Base-by-base conservation (phyloP, 1,140 invertebrate genomes). In the Aporrectodea caliginosa region DNA sequence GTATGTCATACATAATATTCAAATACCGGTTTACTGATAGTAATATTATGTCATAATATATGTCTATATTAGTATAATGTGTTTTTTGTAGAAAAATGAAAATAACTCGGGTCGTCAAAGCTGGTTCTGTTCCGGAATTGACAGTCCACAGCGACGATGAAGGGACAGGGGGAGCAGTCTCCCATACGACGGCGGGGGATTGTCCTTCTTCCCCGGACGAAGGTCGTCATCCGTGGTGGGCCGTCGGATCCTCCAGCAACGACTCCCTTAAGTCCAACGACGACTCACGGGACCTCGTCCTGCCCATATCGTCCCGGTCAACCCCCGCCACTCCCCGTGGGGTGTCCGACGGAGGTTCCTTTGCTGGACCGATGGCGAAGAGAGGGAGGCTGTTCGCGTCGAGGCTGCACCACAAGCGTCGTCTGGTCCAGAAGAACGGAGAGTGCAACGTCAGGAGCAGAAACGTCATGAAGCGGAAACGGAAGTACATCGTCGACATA, bases 401-500 rank as follows among this genome's bases (percentile, higher is more conserved):
- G 6, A 6, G 43, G 6, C 43, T 58, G 43, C 6, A 6, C 6
- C 85, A 86, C 84, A 79, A 86, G 34, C 78, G 86, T 1, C 70
- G 80, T 27, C 69, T 81, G 33, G 77, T 81, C 34, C 69, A 68
- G 30, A 81, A 81, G 77, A 58, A 35, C n/a, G 80, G 80, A 74
- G 80, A 81, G 22, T 78, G 71, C 73, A 81, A 81, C 77, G 70
- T 81, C 31, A 69, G 71, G 58, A 78, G 58, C 29, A 29, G 27
- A 16, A 78, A 81, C 71, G 74, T 81, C 16, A 72, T 34, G 22
- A 74, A 76, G 34, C 88, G 94, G 85, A 72, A 69, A 32, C 35
- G 58, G 14, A 78, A 78, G n/a, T 82, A 78, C 68, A 58, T 85
- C 14, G 92, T 93, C 89, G 92, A 94, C 33, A 93, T 94, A 86